Evolutionary conservation across 2,888 invertebrate genomes (phyloP), one percentile per base, ranked within the genome.

Genomic region (Schizotus pectinicornis): DNA sequence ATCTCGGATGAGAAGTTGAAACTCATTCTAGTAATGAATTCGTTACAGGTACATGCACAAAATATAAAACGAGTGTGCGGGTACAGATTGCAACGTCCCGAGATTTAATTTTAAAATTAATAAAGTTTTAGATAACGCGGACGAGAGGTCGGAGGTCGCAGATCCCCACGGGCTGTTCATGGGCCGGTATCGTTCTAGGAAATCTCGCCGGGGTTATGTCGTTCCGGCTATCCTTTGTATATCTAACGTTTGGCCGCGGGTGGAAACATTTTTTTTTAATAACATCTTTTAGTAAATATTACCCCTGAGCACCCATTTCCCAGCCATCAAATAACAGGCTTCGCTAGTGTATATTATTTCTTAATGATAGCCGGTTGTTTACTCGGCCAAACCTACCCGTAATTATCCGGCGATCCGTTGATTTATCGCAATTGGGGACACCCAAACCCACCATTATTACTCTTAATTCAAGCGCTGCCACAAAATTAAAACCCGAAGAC

Each of bases 71-170:
- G 59, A 58, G 59, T 48, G 36, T 36, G 41, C 33, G 36, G 48
- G 9, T 22, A 42, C 39, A 56, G 50, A 62, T 60, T 47, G 58
- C 58, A 56, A 58, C 48, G 58, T 62, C 53, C 35, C 32, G 52
- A 57, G 64, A 65, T 65, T 65, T 65, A 56, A 61, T 65, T 61
- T 61, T 61, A 53, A 63, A 63, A 65, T 65, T 65, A 65, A 65
- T 65, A 65, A 65, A 60, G 52, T 62, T 62, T 52, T 53, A 62
- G 62, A 62, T 62, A 62, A 58, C 61, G 51, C 56, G 51, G 55
- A 56, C 54, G 42, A 33, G 51, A 36, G 56, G 55, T 55, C 47
- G 31, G 42, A 59, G 56, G 59, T 55, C 52, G 30, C 38, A 9
- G 34, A 34, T 34, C 54, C 36, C 14, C 49, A 34, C 42, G 50